Base-by-base conservation (phyloP, 2,888 invertebrate genomes). In the Stenchaetothrips biformis region DNA sequence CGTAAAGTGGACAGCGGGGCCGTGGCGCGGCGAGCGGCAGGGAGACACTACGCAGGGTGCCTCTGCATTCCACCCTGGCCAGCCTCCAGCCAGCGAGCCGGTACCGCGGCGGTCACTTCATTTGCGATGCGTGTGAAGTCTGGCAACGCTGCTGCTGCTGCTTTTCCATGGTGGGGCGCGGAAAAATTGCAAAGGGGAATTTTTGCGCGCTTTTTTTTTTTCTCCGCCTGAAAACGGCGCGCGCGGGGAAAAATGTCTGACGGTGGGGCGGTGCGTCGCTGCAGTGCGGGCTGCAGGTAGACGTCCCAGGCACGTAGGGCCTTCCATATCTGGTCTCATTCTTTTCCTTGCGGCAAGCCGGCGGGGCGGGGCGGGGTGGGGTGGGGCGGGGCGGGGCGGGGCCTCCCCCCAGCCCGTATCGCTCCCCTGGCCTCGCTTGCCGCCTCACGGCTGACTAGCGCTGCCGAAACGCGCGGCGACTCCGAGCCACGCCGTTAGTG, bases 321-420 rank as follows among this genome's bases (percentile, higher is more conserved):
- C 67, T 25, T 74, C 67, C 67, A 74, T 74, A 74, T 74, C 67
- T 74, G 67, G 21, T 74, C 67, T 74, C 67, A 74, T 74, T 74
- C 67, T 74, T 74, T 74, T 74, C 67, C 67, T 25, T 74, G 67
- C 67, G 67, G 67, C 25, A 11, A 25, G 67, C 67, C 67, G 37
- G 37, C 37, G 37, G 37, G 37, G 37, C 37, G 37, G 37, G 37
- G 37, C 37, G 37, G 37, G n/a, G n/a, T n/a, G n/a, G n/a, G n/a
- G n/a, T n/a, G n/a, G n/a, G 37, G 37, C 37, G 37, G 37, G 37
- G 37, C 37, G 37, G 37, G 37, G 37, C 37, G 37, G 37, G 37
- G 37, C 37, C 37, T 37, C 37, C 37, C 37, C 37, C 4, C 37
- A 4, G 37, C 37, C 37, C 37, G 37, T 37, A 37, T 37, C 37